phyloP scores from a whole-genome alignment of 2,113 vertebrate species.

The Tursiops truncatus region DNA sequence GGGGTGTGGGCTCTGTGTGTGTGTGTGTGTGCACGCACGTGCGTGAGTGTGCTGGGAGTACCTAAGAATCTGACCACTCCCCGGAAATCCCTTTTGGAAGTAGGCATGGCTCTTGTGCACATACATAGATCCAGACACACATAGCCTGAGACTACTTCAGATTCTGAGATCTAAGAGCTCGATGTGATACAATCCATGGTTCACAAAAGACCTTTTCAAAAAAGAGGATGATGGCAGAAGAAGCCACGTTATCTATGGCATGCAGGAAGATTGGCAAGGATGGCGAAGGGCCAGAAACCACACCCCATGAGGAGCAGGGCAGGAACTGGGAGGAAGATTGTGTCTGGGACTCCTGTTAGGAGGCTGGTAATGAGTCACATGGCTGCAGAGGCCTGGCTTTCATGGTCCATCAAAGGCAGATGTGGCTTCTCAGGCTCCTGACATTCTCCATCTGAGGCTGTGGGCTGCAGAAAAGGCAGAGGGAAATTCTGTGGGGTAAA shows the following conservation, averaged over 20 bases:
- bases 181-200: fast-evolving
- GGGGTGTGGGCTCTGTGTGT: not conserved
- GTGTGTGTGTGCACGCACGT: fast-evolving
- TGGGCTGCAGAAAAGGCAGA: not conserved
- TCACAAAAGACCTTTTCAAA: not conserved
- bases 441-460: not conserved
- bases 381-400: not conserved
- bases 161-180: not conserved
- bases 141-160: not conserved
- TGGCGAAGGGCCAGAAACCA: not conserved
- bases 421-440: not conserved
- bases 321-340: not conserved
- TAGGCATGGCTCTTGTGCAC: not conserved
- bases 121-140: not conserved
- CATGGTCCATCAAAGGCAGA: fast-evolving
- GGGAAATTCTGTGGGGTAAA: not conserved
- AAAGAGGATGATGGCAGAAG: not conserved
- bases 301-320: fast-evolving
- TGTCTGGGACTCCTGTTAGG: not conserved
- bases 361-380: fast-evolving
- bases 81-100: not conserved
- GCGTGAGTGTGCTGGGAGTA: not conserved
- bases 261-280: fast-evolving
- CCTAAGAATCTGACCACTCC: not conserved
- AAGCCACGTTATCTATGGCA: fast-evolving